A percentile compares a stretch with the other conserved stretches of the same genome.
Evolutionary conservation across 2,113 vertebrate genomes (phyloP).

Genomic region (Trematocara variabile): DNA sequence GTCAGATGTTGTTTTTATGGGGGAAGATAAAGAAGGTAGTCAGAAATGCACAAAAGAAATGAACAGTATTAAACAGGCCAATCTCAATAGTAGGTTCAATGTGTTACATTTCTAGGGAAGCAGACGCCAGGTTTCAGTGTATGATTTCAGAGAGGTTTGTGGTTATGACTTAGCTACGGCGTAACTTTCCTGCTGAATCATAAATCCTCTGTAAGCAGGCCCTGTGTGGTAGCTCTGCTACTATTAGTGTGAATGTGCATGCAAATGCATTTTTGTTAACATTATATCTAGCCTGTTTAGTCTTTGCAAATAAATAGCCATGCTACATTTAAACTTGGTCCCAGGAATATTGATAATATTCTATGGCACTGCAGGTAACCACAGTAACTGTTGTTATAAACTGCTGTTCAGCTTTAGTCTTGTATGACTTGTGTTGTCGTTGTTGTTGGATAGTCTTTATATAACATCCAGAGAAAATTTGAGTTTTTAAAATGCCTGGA

Average conservation of each 20-base stretch:
- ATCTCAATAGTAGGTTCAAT: neutral
- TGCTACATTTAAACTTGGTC: neutral
- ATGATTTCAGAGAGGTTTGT: neutral
- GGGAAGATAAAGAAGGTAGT: neutral
- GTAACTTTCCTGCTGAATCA: neutral
- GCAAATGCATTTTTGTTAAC: neutral
- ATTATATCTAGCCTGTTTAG: neutral
- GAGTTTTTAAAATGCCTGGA: neutral
- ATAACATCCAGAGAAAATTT: neutral
- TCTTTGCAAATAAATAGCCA: neutral
- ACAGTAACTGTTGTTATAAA: neutral
- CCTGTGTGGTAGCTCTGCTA: neutral
- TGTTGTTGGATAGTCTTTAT: neutral
- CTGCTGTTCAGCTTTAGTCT: neutral
- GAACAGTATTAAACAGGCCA: neutral
- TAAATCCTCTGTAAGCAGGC: neutral
- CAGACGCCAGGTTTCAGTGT: neutral
- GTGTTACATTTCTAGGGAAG: neutral
- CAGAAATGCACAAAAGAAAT: neutral
- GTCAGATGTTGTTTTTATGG: neutral
- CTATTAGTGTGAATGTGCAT: neutral
- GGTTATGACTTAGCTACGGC: neutral
- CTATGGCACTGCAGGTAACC: neutral
- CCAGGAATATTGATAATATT: neutral
- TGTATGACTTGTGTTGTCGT: neutral